Conservation (phyloP, 1,140 invertebrate genomes). For the Drosophila kikkawai region DNA sequence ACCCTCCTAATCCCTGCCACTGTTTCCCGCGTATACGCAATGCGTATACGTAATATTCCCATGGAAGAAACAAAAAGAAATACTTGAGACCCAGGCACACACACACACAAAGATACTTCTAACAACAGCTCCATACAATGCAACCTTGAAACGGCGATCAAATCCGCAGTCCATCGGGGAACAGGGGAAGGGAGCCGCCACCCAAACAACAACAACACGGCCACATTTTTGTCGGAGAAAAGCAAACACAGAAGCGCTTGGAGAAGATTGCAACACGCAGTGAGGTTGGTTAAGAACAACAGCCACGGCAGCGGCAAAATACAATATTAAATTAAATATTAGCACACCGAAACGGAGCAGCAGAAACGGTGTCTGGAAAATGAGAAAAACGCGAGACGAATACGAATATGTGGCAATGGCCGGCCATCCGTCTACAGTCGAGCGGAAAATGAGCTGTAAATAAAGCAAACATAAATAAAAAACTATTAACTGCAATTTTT, state of each 20-base stretch:
- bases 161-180: constrained; percentile 36
- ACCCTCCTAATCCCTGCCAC: not conserved
- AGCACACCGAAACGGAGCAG: constrained; percentile 55
- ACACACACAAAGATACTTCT: constrained; percentile 31
- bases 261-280: constrained; percentile 61
- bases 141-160: constrained; percentile 71
- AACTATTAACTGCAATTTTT: constrained; percentile 67
- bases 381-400: constrained; percentile 33
- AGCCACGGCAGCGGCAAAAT: constrained; percentile 40
- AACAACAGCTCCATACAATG: constrained; percentile 42
- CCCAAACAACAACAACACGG: not conserved
- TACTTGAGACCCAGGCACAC: constrained; percentile 62
- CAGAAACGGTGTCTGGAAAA: constrained; percentile 39
- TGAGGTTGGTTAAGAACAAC: constrained; percentile 77
- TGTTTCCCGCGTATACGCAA: constrained; percentile 33
- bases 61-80: constrained; percentile 18
- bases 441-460: constrained; percentile 61
- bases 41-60: constrained; percentile 70
- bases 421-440: constrained; percentile 35
- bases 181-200: constrained; percentile 12
- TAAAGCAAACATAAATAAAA: constrained; percentile 46
- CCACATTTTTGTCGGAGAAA: constrained; percentile 33
- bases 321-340: constrained; percentile 83
- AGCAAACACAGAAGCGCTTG: constrained; percentile 58
- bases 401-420: constrained; percentile 53